Evolutionary conservation across 2,888 invertebrate species (phyloP).

Genomic region (Mellilla xanthometata): DNA sequence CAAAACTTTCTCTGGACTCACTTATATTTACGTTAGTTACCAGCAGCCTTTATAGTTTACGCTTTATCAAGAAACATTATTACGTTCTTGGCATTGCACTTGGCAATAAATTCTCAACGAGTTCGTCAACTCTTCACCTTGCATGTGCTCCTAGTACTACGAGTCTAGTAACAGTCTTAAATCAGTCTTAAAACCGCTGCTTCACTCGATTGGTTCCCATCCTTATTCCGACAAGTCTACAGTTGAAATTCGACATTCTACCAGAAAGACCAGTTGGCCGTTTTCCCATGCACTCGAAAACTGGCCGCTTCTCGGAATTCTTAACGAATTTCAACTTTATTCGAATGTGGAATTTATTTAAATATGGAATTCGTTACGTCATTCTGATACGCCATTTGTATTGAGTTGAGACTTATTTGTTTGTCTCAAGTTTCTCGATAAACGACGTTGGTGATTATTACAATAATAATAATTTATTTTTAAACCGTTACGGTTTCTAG

Average conservation of each 20-base stretch:
- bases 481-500: no score
- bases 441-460: no score
- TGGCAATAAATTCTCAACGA: no score
- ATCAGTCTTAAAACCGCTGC: slow-evolving; percentile 11
- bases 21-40: no score
- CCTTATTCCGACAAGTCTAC: slow-evolving; percentile 21
- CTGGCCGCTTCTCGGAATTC: not conserved
- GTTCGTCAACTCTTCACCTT: slow-evolving; percentile 2
- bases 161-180: slow-evolving; percentile 10
- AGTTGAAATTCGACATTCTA: slow-evolving; percentile 17
- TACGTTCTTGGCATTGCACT: no score
- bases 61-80: no score
- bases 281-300: slow-evolving; percentile 11
- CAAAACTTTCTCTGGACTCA: no score
- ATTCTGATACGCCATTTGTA: no score
- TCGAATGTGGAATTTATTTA: slow-evolving; percentile 1
- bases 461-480: no score
- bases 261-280: slow-evolving; percentile 8
- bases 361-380: not conserved
- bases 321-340: slow-evolving; percentile 1
- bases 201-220: slow-evolving; percentile 14
- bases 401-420: no score
- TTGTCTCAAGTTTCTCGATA: no score
- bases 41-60: no score
- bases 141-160: slow-evolving; percentile 23